Conservation (phyloP, 2,888 invertebrate genomes). For the Ennomos fuscantarius region DNA sequence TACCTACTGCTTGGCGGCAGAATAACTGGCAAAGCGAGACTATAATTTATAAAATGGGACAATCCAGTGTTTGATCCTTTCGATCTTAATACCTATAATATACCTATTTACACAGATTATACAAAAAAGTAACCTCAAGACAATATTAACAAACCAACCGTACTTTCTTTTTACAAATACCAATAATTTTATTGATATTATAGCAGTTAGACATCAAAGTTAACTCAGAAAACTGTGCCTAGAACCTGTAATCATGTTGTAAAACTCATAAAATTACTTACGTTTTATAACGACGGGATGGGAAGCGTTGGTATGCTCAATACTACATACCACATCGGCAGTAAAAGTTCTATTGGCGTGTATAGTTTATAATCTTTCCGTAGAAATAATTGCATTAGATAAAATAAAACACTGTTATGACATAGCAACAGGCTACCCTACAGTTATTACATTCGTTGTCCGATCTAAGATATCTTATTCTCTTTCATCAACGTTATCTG, state of each 20-base stretch:
- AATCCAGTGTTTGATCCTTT: too few relatives aligned
- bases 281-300: constrained; percentile 29
- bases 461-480: too few relatives aligned
- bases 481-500: too few relatives aligned
- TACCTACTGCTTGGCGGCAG: too few relatives aligned
- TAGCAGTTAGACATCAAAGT: constrained; percentile 21
- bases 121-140: too few relatives aligned
- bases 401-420: background rate
- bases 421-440: too few relatives aligned
- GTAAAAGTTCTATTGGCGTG: constrained; percentile 35
- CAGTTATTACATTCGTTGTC: too few relatives aligned
- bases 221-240: constrained; percentile 2
- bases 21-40: too few relatives aligned
- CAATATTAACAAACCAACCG: too few relatives aligned
- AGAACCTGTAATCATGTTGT: constrained; percentile 18
- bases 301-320: constrained; percentile 18
- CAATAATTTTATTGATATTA: constrained; percentile 6
- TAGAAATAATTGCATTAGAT: constrained; percentile 19
- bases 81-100: too few relatives aligned
- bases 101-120: too few relatives aligned
- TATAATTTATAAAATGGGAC: too few relatives aligned
- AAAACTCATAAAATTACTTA: constrained; percentile 22
- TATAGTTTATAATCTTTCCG: constrained; percentile 17
- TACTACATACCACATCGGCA: constrained; percentile 7
- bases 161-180: constrained; percentile 1